phyloP scores from a whole-genome alignment of 2,888 invertebrate genomes.

The Phengaris arion region DNA sequence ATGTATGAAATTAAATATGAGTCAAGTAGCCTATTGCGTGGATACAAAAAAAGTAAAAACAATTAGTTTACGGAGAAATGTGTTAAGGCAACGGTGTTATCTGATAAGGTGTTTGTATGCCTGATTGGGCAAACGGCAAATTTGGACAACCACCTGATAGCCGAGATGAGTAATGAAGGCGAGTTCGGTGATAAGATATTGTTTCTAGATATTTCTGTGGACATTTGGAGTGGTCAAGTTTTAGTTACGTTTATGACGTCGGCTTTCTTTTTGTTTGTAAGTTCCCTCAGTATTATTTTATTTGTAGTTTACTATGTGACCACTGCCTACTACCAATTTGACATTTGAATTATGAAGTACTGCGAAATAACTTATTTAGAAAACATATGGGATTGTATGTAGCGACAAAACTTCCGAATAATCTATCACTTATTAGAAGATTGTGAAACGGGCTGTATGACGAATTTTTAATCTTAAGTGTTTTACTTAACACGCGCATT shows the following conservation, averaged over 20 bases:
- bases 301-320: too few relatives aligned
- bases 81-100: slow-evolving; percentile 31
- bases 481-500: too few relatives aligned
- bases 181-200: slow-evolving; percentile 39
- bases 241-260: neutral
- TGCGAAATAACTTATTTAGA: too few relatives aligned
- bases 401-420: too few relatives aligned
- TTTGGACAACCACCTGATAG: slow-evolving; percentile 56
- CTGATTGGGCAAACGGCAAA: slow-evolving; percentile 50
- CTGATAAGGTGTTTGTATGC: slow-evolving; percentile 28
- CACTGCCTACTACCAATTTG: too few relatives aligned
- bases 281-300: too few relatives aligned
- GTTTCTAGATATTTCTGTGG: slow-evolving; percentile 30
- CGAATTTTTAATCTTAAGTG: too few relatives aligned
- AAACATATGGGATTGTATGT: too few relatives aligned
- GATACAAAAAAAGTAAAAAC: slow-evolving; percentile 12
- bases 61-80: slow-evolving; percentile 24
- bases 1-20: too few relatives aligned
- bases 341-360: too few relatives aligned
- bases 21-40: neutral
- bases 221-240: slow-evolving; percentile 22
- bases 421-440: too few relatives aligned
- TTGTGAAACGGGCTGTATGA: too few relatives aligned
- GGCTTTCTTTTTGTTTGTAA: neutral
- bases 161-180: slow-evolving; percentile 49